phyloP scores from a whole-genome alignment of 1,140 invertebrate genomes.

The Drosophila punjabiensis region DNA sequence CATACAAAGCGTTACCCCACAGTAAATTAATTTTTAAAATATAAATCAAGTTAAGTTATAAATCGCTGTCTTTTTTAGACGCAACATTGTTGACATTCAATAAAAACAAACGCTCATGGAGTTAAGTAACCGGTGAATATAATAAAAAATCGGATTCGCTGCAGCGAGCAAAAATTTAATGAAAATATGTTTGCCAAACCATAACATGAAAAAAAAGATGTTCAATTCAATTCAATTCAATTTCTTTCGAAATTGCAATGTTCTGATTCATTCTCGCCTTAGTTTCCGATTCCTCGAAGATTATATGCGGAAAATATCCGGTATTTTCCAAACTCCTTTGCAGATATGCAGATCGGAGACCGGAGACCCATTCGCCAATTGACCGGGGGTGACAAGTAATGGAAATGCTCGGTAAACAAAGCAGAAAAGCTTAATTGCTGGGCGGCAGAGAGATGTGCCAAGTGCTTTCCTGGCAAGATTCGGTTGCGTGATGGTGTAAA shows the following conservation, averaged over 20 bases:
- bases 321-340: slow-evolving; percentile 36
- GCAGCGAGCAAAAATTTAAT: slow-evolving; percentile 7
- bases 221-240: slow-evolving; percentile 7
- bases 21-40: not conserved
- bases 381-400: not conserved
- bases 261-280: slow-evolving; percentile 12
- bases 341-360: not conserved
- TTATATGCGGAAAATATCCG: slow-evolving; percentile 17
- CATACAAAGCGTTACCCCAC: not conserved
- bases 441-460: slow-evolving; percentile 3
- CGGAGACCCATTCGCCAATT: slow-evolving; percentile 1
- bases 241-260: slow-evolving; percentile 24
- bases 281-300: not conserved
- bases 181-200: slow-evolving; percentile 35
- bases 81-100: slow-evolving; percentile 3
- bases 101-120: not conserved
- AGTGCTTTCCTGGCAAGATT: slow-evolving; percentile 26
- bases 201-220: not conserved
- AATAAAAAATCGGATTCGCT: not conserved
- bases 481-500: slow-evolving; percentile 30
- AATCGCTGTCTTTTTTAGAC: not conserved
- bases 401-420: slow-evolving; percentile 59
- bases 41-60: slow-evolving; percentile 10
- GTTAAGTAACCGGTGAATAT: slow-evolving; percentile 13
- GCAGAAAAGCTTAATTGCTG: slow-evolving; percentile 52